Conservation (phyloP, 1,140 invertebrate genomes). For the Euglossa dilemma region DNA sequence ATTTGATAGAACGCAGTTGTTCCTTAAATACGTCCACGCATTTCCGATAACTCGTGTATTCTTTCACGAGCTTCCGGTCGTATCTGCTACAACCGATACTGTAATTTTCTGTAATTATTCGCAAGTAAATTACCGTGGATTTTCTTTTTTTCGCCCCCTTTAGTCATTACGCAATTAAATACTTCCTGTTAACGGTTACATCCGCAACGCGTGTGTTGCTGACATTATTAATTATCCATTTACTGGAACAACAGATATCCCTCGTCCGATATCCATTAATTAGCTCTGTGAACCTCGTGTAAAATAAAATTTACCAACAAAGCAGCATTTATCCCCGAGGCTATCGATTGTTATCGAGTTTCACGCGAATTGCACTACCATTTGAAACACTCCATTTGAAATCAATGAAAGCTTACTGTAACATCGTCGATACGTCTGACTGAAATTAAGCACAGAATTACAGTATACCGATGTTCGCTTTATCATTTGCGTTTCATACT, state of each 20-base stretch:
- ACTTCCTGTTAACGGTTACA: background rate
- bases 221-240: constrained; percentile 58
- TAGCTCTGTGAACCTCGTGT: constrained; percentile 24
- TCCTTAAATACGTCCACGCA: background rate
- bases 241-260: constrained; percentile 36
- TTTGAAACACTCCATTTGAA: background rate
- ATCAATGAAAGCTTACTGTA: background rate
- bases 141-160: too few relatives aligned
- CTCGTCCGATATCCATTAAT: constrained; percentile 53
- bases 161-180: background rate
- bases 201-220: background rate
- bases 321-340: constrained; percentile 15
- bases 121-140: background rate
- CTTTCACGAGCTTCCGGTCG: background rate
- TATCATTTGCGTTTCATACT: too few relatives aligned
- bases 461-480: background rate
- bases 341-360: constrained; percentile 45
- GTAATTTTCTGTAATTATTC: background rate
- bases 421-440: too few relatives aligned
- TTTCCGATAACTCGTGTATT: too few relatives aligned
- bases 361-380: constrained; percentile 26
- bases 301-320: constrained; percentile 56
- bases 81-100: background rate
- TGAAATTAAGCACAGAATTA: background rate
- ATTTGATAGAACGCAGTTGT: background rate